A percentile compares a stretch with the other conserved stretches of the same genome.
These are phyloP conservation scores for Columba janthina DNA, from an alignment of 2,113 vertebrate genomes.

Conservation along the genomic window DNA sequence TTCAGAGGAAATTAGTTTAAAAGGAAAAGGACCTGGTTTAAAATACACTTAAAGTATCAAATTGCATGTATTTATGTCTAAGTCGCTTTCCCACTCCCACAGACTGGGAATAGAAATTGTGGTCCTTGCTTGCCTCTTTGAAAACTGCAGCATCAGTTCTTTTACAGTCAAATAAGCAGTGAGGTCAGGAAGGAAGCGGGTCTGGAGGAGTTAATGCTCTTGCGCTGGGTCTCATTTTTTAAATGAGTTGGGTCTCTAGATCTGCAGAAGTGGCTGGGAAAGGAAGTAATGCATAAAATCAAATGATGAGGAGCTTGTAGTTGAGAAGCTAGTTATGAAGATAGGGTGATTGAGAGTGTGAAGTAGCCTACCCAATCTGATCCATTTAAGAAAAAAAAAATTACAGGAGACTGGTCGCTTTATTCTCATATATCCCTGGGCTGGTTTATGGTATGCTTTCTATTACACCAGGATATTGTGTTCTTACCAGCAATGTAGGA, in stretches of 20 bases:
- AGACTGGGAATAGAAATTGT: constrained; percentile 22
- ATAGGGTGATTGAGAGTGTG: neutral
- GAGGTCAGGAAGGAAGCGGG: constrained; percentile 11
- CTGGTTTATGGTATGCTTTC: constrained; percentile 15
- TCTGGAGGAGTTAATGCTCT: constrained; percentile 11
- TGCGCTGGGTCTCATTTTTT: neutral
- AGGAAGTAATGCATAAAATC: constrained; percentile 21
- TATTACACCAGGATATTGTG: constrained; percentile 18
- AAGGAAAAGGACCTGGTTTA: constrained; percentile 3
- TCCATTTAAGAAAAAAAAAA: neutral
- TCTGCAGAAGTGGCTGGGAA: constrained; percentile 16
- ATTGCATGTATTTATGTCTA: neutral
- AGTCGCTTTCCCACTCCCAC: constrained; percentile 14
- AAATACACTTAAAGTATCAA: constrained; percentile 29
- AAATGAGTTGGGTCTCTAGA: neutral
- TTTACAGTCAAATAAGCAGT: constrained; percentile 23
- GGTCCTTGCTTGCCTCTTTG: neutral
- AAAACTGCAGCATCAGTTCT: constrained; percentile 39
- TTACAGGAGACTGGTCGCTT: neutral
- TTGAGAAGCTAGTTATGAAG: neutral
- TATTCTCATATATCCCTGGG: neutral
- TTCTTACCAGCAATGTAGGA: neutral
- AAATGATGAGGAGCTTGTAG: neutral
- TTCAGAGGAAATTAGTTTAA: constrained; percentile 25
- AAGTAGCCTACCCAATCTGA: neutral